Evolutionary conservation across 2,113 vertebrate species (phyloP), one percentile per base, ranked within the genome.

Genomic region (Isurus oxyrinchus): DNA sequence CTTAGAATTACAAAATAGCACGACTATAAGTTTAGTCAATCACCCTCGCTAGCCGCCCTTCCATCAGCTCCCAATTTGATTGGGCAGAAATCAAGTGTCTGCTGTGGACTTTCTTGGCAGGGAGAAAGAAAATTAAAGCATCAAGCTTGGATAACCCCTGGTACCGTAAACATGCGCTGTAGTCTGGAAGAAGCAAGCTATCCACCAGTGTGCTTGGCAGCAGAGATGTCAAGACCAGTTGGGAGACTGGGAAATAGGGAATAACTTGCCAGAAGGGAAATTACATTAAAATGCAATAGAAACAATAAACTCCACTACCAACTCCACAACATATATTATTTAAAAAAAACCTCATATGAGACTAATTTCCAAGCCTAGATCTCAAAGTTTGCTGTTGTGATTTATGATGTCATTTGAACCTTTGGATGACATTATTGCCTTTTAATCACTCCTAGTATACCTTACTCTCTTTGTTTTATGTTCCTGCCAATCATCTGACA

Each of bases 351-450:
- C 49, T 84, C 79, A 44, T 44, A 6, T 44, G n/a, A 16, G 88
- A 91, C 10, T 31, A 59, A 55, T 91, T 57, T 59, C 21, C 31
- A 91, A 55, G 19, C 14, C 23, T 4, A 35, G 57, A 59, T 59
- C 55, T 91, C 55, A 91, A 57, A 35, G 21, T 91, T 66, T 94
- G 91, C n/a, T 66, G n/a, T 44, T 94, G 25, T 63, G 59, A 23
- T 88, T 53, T 88, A 88, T 40, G 88, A 91, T 91, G 55, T 31
- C 57, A 91, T 66, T 44, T 66, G 61, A 94, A 61, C 59, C 59
- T 35, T 63, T 40, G 27, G 91, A n/a, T 94, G 91, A 66, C 57
- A 67, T 94, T 67, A 95, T 67, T 95, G 63, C 63, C n/a, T 95
- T 95, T 67, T 13, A 95, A 67, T 95, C 61, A 66, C 7, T 94